Evolutionary conservation across 2,888 invertebrate species (phyloP).

Genomic region (Portevinia maculata): DNA sequence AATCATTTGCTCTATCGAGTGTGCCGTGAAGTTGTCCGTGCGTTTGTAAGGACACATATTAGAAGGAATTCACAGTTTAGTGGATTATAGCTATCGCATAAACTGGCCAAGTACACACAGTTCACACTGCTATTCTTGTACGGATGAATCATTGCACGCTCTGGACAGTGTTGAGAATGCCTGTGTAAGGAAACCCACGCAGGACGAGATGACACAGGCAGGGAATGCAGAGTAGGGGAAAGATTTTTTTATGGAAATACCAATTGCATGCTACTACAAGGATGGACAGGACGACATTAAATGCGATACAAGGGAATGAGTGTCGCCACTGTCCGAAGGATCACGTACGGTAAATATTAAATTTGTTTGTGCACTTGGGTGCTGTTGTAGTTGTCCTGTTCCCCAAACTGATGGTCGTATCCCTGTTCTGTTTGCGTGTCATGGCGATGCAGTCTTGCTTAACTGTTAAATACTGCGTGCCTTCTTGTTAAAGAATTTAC

Average conservation of each 20-base stretch:
- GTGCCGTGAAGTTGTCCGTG: not conserved
- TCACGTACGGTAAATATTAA: constrained; percentile 73
- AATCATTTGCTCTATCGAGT: constrained; percentile 52
- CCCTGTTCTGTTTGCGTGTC: constrained; percentile 56
- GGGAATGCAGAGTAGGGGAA: constrained; percentile 3
- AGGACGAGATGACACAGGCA: not conserved
- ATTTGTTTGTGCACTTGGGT: constrained; percentile 60
- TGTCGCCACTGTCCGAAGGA: constrained; percentile 36
- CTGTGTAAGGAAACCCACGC: not conserved
- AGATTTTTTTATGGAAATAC: constrained; percentile 55
- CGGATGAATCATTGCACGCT: constrained; percentile 61
- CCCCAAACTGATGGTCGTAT: constrained; percentile 1
- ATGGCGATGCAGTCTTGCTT: constrained; percentile 33
- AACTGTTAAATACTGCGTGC: constrained; percentile 62
- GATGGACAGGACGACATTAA: constrained; percentile 65
- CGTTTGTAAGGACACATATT: constrained; percentile 25
- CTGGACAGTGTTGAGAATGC: constrained; percentile 51
- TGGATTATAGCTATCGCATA: constrained; percentile 48
- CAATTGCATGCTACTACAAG: constrained; percentile 67
- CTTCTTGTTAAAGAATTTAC: constrained; percentile 38
- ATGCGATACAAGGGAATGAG: constrained; percentile 46
- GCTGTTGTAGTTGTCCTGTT: constrained; percentile 1
- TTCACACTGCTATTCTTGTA: constrained; percentile 59
- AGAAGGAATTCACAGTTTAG: constrained; percentile 45
- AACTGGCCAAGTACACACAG: constrained; percentile 48